These are phyloP conservation scores for Apotomis turbidana DNA, from an alignment of 2,888 invertebrate species.

Conservation along the genomic window DNA sequence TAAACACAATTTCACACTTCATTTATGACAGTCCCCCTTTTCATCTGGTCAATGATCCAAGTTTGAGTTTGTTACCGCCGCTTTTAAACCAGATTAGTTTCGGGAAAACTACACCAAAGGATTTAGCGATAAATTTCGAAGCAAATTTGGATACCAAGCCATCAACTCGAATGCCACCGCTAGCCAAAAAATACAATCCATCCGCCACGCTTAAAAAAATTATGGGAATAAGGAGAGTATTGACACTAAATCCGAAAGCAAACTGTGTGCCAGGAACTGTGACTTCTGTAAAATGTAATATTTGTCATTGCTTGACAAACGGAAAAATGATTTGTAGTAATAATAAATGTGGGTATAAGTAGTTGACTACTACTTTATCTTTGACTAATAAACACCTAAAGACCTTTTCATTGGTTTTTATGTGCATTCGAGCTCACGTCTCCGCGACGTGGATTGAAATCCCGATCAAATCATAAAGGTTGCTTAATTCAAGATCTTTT, in stretches of 20 bases:
- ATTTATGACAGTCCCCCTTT: not conserved
- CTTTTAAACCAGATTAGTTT: too few species aligned
- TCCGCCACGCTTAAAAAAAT: not conserved
- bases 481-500: too few species aligned
- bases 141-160: too few species aligned
- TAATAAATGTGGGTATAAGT: conserved; percentile 52
- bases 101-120: too few species aligned
- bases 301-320: conserved; percentile 67
- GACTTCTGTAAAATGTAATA: conserved; percentile 56
- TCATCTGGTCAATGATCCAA: not conserved
- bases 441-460: too few species aligned
- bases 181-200: too few species aligned
- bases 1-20: not conserved
- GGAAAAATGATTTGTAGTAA: conserved; percentile 64
- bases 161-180: too few species aligned
- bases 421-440: too few species aligned
- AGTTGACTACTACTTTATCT: not conserved
- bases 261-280: conserved; percentile 58
- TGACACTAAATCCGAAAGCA: conserved; percentile 50
- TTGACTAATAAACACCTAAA: conserved; percentile 21
- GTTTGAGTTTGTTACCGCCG: too few species aligned
- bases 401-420: too few species aligned
- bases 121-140: too few species aligned
- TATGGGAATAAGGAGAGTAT: conserved; percentile 47
- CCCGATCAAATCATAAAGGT: too few species aligned